These are phyloP conservation scores for Tolypeutes matacus DNA, from an alignment of 2,797 vertebrate genomes.

Conservation along the genomic window DNA sequence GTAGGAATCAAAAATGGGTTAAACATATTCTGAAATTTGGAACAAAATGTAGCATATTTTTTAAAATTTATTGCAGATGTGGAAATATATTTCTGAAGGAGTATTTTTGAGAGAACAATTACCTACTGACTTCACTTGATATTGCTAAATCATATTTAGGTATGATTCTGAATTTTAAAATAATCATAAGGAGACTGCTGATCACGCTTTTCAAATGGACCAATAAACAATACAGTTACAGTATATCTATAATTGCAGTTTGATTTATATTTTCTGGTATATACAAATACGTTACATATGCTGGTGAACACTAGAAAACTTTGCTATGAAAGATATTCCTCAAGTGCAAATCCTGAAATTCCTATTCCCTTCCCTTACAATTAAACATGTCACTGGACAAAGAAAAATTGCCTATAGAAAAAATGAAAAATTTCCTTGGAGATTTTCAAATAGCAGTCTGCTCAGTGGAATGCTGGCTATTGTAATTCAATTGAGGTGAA, in stretches of 20 bases:
- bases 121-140: not conserved
- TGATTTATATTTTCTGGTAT: slow-evolving; percentile 5
- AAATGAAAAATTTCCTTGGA: slow-evolving; percentile 11
- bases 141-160: not conserved
- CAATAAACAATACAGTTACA: not conserved
- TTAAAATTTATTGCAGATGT: not conserved
- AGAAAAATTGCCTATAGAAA: not conserved
- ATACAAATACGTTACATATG: not conserved
- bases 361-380: not conserved
- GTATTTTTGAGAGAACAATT: slow-evolving; percentile 24
- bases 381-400: slow-evolving; percentile 12
- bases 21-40: not conserved
- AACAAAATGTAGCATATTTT: not conserved
- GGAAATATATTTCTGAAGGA: not conserved
- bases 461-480: not conserved
- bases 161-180: slow-evolving; percentile 12
- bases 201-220: not conserved
- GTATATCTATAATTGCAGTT: slow-evolving; percentile 12
- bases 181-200: not conserved
- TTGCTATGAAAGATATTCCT: slow-evolving; percentile 21
- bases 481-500: slow-evolving; percentile 3
- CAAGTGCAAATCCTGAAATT: not conserved
- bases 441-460: not conserved
- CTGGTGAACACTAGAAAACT: not conserved
- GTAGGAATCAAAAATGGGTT: not conserved